Evolutionary conservation across 2,113 vertebrate genomes (phyloP), one percentile per base, ranked within the genome.

Genomic region (Peucedramus taeniatus): DNA sequence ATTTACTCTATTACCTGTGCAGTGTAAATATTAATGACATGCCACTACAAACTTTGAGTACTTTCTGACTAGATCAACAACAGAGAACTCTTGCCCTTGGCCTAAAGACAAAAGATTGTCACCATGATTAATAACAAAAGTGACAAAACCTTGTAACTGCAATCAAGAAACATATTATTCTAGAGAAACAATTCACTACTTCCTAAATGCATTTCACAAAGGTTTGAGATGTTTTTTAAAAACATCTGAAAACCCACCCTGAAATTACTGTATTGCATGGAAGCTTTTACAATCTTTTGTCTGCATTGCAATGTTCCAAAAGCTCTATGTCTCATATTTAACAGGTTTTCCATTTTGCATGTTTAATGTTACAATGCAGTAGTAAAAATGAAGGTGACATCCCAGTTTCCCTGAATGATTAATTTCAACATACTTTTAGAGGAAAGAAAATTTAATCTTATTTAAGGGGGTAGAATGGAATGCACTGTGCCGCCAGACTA

Each of bases 1-100:
- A 98, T 99, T 99, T 99, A 99, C 98, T 98, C 97, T 98, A 98
- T 99, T 99, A 99, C 98, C 98, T 99, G 98, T 97, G 97, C 96
- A 98, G 97, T 94, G 98, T 99, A 99, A 99, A 99, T 99, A 99
- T 99, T 99, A 98, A 99, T 98, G 98, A 98, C 91, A 72, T 81
- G 61, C 50, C n/a, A 77, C 88, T 93, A 82, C 84, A 95, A 96
- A 95, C 90, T 89, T 93, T 77, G 50, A 95, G 97, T 97, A 93
- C 96, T 88, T 98, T 97, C 96, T 96, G 97, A 98, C 98, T 98
- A 98, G 98, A 98, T 98, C 97, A 98, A 98, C 98, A 97, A 97
- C 88, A 72, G 97, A 97, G 97, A 98, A 97, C 93, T 97, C 97
- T 96, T 96, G 98, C 98, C 98, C 98, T 98, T 98, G 97, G 98